These are phyloP conservation scores for Hemitrygon akajei DNA, from an alignment of 2,797 vertebrate species.

Conservation along the genomic window DNA sequence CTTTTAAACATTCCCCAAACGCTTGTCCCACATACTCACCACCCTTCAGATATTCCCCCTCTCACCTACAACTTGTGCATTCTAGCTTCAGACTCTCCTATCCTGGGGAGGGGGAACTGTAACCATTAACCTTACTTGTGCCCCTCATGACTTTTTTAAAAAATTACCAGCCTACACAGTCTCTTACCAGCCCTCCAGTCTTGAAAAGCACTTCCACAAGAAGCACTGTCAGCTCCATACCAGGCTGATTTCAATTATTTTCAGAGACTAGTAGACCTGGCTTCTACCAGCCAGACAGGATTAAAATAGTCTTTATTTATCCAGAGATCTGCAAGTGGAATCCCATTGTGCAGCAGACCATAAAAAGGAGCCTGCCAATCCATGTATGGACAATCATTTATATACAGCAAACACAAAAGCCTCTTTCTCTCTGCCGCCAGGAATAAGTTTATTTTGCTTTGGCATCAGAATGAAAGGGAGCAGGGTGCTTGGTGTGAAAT, in stretches of 20 bases:
- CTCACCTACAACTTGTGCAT: too few relatives aligned
- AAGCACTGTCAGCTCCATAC: too few relatives aligned
- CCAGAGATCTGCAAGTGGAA: not conserved
- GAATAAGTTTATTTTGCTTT: not conserved
- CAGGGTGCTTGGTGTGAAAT: not conserved
- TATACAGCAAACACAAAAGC: not conserved
- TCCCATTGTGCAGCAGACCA: not conserved
- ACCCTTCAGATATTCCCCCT: too few relatives aligned
- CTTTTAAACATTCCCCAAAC: too few relatives aligned
- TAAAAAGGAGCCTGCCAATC: not conserved
- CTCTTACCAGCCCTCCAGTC: too few relatives aligned
- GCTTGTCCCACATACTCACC: too few relatives aligned
- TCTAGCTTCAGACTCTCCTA: too few relatives aligned
- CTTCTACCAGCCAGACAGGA: not conserved
- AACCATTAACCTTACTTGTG: too few relatives aligned
- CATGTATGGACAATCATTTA: not conserved
- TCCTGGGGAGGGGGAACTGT: too few relatives aligned
- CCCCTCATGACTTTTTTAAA: too few relatives aligned
- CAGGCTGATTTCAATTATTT: not conserved
- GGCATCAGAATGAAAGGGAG: not conserved
- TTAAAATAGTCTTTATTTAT: not conserved
- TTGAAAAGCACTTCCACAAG: not conserved
- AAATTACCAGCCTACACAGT: too few relatives aligned
- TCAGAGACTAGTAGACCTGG: too few relatives aligned
- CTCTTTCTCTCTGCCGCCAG: not conserved